Evolutionary conservation across 2,797 vertebrate genomes (phyloP), one percentile per base, ranked within the genome.

Genomic region (Cottoperca gobio): DNA sequence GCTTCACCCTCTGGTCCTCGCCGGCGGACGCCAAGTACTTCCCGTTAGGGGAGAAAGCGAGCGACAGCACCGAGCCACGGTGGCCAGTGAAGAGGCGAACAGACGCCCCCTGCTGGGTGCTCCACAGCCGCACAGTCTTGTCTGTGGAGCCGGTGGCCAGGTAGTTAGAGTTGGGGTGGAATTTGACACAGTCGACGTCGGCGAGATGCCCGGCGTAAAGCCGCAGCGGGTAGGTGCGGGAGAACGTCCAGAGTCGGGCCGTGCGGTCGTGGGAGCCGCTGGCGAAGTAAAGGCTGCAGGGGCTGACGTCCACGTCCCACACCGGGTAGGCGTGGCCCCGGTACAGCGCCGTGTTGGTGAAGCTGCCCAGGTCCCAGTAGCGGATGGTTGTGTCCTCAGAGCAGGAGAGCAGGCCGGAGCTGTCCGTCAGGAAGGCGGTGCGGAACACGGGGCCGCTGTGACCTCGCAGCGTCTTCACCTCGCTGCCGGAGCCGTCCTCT

Each of bases 81-180:
- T 99, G 98, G 40, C 98, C 98, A 0, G 97, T 99, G 90, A 99
- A 99, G 2, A 99, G 95, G 7, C 98, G 94, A 19, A 99, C 97
- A 0, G 97, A 96, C 68, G 95, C 94, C 52, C 97, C 98, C 91
- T 99, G 97, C 89, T 99, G 98, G 17, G 97, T 95, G 85, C 97
- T 99, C 98, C 98, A 99, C 40, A 99, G 92, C 1, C 98, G 95
- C 6, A 99, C 97, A 0, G 97, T 99, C 92, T 98, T 99, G 89
- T 99, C 98, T 0, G 96, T 95, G 24, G 98, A 99, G 53, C 98
- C 98, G 0, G 97, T 99, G 0, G 97, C 98, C 39, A 99, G 70
- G 88, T 99, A 99, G 93, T 96, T 98, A 12, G 98, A 98, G 84
- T 99, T 99, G 0, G 98, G 98, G 90, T 99, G 98, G 91, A 99